Percentiles rank a stretch among this genome's conserved stretches.
Evolutionary conservation across 2,797 vertebrate species (phyloP).

Genomic region (Poecilia gillii): DNA sequence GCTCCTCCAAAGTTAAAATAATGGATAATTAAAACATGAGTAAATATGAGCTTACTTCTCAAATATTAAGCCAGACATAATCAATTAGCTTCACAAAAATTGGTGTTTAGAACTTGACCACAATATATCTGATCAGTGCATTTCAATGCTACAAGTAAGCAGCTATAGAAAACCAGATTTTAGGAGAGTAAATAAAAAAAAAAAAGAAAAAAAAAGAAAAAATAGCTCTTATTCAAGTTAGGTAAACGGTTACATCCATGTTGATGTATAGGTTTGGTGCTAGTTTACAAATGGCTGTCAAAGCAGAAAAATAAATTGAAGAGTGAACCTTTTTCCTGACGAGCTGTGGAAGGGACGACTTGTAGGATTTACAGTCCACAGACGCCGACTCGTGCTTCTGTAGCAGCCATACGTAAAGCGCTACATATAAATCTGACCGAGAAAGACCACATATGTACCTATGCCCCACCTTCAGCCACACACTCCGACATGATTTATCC

Average conservation of each 20-base stretch:
- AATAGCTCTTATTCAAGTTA: not conserved
- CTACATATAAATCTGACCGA: slow-evolving; percentile 15
- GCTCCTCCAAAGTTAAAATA: not conserved
- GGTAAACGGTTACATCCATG: not conserved
- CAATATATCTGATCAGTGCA: not conserved
- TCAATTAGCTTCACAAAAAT: not conserved
- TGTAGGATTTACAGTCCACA: slow-evolving; percentile 32
- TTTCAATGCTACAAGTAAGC: not conserved
- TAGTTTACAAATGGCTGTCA: not conserved
- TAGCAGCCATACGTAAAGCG: slow-evolving; percentile 32
- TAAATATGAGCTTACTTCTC: not conserved
- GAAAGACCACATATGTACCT: slow-evolving; percentile 6
- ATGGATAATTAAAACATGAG: not conserved
- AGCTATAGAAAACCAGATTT: not conserved
- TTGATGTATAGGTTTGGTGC: not conserved
- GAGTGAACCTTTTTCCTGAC: not conserved
- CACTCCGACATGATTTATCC: slow-evolving; percentile 40
- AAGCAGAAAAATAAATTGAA: slow-evolving; percentile 12
- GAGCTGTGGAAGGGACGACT: slow-evolving; percentile 12
- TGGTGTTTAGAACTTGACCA: not conserved
- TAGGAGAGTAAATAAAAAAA: not conserved
- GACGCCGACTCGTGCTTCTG: slow-evolving; percentile 15
- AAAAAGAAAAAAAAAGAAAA: not conserved
- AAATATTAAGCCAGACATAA: not conserved
- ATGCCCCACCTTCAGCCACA: slow-evolving; percentile 27